A percentile compares a stretch with the other conserved stretches of the same genome.
Evolutionary conservation across 2,888 invertebrate genomes (phyloP).

Genomic region (Drosophila leonis): DNA sequence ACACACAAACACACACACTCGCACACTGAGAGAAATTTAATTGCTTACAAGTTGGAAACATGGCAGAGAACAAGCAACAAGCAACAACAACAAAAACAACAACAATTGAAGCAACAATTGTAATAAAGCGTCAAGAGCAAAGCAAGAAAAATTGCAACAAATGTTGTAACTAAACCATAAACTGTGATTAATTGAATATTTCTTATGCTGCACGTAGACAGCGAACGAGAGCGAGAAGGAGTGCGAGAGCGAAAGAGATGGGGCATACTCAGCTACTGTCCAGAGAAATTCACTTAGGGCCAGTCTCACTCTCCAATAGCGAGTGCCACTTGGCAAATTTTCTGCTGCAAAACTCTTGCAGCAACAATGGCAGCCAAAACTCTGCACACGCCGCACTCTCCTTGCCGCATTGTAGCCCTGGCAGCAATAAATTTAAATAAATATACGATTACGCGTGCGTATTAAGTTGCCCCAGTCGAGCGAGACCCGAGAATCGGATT

Average conservation of each 20-base stretch:
- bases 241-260: neutral
- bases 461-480: constrained; percentile 75
- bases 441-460: constrained; percentile 82
- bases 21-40: constrained; percentile 64
- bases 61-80: constrained; percentile 55
- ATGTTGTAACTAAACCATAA: constrained; percentile 79
- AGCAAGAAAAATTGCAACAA: constrained; percentile 81
- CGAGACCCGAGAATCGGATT: neutral
- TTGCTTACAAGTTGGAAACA: constrained; percentile 79
- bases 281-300: constrained; percentile 48
- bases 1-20: constrained; percentile 14
- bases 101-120: constrained; percentile 66
- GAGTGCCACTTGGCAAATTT: constrained; percentile 50
- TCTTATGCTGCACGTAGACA: constrained; percentile 69
- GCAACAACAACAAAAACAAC: constrained; percentile 26
- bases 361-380: constrained; percentile 19
- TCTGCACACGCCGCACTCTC: neutral
- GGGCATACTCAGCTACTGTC: neutral
- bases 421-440: constrained; percentile 81
- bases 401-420: constrained; percentile 62
- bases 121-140: constrained; percentile 75
- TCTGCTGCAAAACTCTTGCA: constrained; percentile 33
- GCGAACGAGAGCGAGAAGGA: neutral
- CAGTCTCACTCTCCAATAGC: constrained; percentile 13
- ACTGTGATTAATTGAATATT: constrained; percentile 81